These are phyloP conservation scores for Callionymus lyra DNA, from an alignment of 2,113 vertebrate species.

Conservation along the genomic window DNA sequence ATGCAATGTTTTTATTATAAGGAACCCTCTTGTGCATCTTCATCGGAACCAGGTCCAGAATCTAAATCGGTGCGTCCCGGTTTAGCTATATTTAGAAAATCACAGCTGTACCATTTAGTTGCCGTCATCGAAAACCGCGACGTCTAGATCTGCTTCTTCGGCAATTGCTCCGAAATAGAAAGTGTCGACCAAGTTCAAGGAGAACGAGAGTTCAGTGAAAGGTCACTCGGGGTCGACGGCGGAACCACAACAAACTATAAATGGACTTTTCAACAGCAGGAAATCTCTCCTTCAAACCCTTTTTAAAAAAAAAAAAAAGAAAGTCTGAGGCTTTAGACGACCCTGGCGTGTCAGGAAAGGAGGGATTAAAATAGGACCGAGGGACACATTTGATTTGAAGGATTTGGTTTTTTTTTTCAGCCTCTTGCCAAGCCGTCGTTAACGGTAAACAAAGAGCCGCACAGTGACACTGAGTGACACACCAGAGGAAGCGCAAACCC, in stretches of 20 bases:
- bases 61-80: too few relatives aligned
- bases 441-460: conserved; percentile 17
- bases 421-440: conserved; percentile 21
- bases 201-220: conserved; percentile 1
- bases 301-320: conserved; percentile 20
- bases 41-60: too few relatives aligned
- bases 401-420: conserved; percentile 5
- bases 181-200: conserved; percentile 1
- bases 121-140: too few relatives aligned
- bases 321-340: conserved; percentile 14
- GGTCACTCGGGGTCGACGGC: conserved; percentile 11
- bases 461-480: conserved; percentile 15
- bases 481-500: conserved; percentile 13
- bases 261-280: conserved; percentile 1
- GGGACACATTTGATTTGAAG: conserved; percentile 19
- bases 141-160: too few relatives aligned
- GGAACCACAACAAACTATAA: conserved; percentile 1
- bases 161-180: too few relatives aligned
- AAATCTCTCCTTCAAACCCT: conserved; percentile 3
- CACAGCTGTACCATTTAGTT: too few relatives aligned
- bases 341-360: conserved; percentile 4
- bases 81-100: too few relatives aligned
- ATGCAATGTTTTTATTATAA: too few relatives aligned
- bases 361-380: conserved; percentile 29
- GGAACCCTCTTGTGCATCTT: too few relatives aligned